phyloP scores from a whole-genome alignment of 2,888 invertebrate genomes.

The Hydropsyche betteni region DNA sequence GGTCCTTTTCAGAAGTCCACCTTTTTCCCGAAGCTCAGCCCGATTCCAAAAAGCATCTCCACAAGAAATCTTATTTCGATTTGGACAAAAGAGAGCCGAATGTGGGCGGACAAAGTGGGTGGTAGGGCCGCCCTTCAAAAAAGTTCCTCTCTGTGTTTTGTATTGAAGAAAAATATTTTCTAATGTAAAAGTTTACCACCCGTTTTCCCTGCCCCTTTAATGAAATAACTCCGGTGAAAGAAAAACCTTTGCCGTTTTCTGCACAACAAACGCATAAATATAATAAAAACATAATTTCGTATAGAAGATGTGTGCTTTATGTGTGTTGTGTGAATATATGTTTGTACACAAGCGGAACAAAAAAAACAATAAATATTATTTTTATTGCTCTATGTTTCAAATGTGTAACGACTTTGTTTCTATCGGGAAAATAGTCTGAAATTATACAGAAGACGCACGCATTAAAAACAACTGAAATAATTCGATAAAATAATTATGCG shows the following conservation, averaged over 20 bases:
- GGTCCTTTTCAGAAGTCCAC: background rate
- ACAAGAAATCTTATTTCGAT: conserved; percentile 26
- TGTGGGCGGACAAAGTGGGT: background rate
- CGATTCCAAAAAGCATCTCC: background rate
- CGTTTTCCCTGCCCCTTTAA: conserved; percentile 25
- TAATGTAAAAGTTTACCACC: conserved; percentile 41
- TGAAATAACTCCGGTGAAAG: conserved; percentile 39
- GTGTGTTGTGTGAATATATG: background rate
- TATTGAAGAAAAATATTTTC: conserved; percentile 38
- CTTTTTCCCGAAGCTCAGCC: background rate
- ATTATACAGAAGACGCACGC: too few species aligned
- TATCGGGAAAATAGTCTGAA: too few species aligned
- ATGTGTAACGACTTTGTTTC: too few species aligned
- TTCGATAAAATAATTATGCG: too few species aligned
- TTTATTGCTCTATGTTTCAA: too few species aligned
- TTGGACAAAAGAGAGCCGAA: conserved; percentile 4
- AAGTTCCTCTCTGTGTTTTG: conserved; percentile 21
- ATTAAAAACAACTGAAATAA: too few species aligned
- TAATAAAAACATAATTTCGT: background rate
- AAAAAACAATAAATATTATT: too few species aligned
- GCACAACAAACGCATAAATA: conserved; percentile 19
- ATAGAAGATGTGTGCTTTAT: background rate
- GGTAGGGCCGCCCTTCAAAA: background rate
- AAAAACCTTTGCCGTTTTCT: conserved; percentile 17
- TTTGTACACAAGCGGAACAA: too few species aligned